Evolutionary conservation across 1,140 invertebrate species (phyloP), one percentile per base, ranked within the genome.

Genomic region (Drosophila nasuta): DNA sequence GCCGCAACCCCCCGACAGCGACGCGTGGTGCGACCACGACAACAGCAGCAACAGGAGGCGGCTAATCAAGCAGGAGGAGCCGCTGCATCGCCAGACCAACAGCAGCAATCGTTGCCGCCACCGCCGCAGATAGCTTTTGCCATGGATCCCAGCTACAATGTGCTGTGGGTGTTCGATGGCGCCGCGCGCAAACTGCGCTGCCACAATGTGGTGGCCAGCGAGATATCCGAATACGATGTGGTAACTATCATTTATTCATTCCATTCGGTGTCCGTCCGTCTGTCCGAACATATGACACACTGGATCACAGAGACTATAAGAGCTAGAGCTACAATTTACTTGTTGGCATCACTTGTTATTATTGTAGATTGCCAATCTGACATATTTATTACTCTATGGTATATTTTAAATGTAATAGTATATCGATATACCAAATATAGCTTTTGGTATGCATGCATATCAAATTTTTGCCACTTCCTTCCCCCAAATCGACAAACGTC

Each of bases 101-200:
- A 58, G 1, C 46, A 81, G 4, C 72, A 80, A 25, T 20, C 52
- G 0, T 70, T 77, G 62, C 43, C 75, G 8, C 79, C 91, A 5
- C 43, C 77, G 8, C 77, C 91, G 5, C 92, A 92, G 49, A 69
- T 92, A 7, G 83, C 92, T 38, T 92, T 93, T 51, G 89, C 92
- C 57, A 79, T 99, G 68, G 98, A 99, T 94, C 97, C 97, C n/a
- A 93, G 96, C 11, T 97, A 97, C 85, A 96, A 97, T 91, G 95
- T 97, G 4, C 93, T 98, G 2, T 97, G 96, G 96, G 96, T 97
- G 59, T 97, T 96, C 81, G 95, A 96, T 92, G 94, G 95, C 0
- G 90, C 94, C 8, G 95, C 93, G 71, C 94, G 95, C 59, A 95
- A 96, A 80, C 94, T 98, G 75, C 95, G 94, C 51, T 97, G 96